These are phyloP conservation scores for Drosophila gaucha DNA, from an alignment of 2,888 invertebrate species.

Conservation along the genomic window DNA sequence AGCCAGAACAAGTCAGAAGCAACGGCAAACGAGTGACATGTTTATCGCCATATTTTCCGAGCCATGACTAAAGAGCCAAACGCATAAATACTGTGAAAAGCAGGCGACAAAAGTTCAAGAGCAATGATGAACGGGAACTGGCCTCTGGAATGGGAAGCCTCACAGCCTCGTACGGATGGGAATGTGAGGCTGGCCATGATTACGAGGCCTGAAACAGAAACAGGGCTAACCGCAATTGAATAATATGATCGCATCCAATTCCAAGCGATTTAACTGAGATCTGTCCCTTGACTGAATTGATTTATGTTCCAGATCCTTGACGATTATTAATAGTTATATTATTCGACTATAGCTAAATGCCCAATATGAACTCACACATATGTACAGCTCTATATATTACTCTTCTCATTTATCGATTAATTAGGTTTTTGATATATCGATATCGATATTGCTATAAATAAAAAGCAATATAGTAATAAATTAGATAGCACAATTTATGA, in stretches of 20 bases:
- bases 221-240: slow-evolving; percentile 11
- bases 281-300: neutral
- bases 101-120: slow-evolving; percentile 70
- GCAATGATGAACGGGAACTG: slow-evolving; percentile 48
- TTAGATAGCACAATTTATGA: no score
- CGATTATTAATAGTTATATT: neutral
- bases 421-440: no score
- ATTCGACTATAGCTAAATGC: neutral
- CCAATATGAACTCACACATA: no score
- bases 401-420: no score
- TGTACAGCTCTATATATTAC: no score
- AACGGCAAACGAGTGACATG: slow-evolving; percentile 66
- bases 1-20: slow-evolving; percentile 41
- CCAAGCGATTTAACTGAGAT: neutral
- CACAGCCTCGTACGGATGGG: slow-evolving; percentile 2
- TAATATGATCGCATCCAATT: slow-evolving; percentile 10
- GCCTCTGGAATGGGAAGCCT: neutral
- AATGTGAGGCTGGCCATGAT: neutral
- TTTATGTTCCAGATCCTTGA: neutral
- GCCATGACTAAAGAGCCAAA: slow-evolving; percentile 74
- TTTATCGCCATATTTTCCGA: slow-evolving; percentile 76
- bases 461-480: no score
- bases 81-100: slow-evolving; percentile 68
- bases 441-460: no score
- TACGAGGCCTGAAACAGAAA: neutral